These are phyloP conservation scores for Nomada goodeniana DNA, from an alignment of 2,888 invertebrate genomes.

Conservation along the genomic window DNA sequence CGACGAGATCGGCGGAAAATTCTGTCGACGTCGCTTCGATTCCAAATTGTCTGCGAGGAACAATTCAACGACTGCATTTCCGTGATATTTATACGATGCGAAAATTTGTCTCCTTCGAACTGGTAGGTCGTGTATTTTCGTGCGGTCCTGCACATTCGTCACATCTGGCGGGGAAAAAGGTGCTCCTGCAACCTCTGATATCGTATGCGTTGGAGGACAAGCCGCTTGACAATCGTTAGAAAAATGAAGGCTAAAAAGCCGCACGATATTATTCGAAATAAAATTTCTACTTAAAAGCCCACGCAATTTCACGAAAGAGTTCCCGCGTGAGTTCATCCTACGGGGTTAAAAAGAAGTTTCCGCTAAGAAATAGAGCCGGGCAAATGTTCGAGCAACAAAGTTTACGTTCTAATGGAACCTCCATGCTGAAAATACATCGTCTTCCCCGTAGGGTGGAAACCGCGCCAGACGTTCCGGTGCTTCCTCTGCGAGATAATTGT, in stretches of 20 bases:
- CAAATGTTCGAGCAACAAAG: constrained; percentile 23
- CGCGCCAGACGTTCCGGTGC: too few relatives aligned
- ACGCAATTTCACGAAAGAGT: constrained; percentile 27
- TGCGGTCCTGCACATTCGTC: constrained; percentile 41
- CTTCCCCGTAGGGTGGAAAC: constrained; percentile 4
- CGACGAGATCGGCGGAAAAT: constrained; percentile 13
- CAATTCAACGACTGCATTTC: constrained; percentile 13
- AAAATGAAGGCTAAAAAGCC: neutral
- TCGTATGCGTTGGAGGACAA: too few relatives aligned
- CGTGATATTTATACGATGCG: constrained; percentile 50
- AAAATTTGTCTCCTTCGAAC: constrained; percentile 39
- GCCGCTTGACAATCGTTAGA: neutral
- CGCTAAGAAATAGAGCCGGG: neutral
- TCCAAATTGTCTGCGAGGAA: constrained; percentile 17
- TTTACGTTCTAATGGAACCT: constrained; percentile 2
- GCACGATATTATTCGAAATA: neutral
- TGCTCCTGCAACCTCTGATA: too few relatives aligned
- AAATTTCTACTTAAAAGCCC: constrained; percentile 4
- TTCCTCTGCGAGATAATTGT: neutral
- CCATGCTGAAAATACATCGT: constrained; percentile 18
- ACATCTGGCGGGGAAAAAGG: neutral
- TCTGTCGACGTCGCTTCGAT: neutral
- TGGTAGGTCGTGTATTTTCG: constrained; percentile 55
- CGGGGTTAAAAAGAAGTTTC: constrained; percentile 20
- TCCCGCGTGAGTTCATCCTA: constrained; percentile 29